A percentile compares a stretch with the other conserved stretches of the same genome.
These are phyloP conservation scores for Poeciliopsis retropinna DNA, from an alignment of 2,113 vertebrate genomes.

Conservation along the genomic window DNA sequence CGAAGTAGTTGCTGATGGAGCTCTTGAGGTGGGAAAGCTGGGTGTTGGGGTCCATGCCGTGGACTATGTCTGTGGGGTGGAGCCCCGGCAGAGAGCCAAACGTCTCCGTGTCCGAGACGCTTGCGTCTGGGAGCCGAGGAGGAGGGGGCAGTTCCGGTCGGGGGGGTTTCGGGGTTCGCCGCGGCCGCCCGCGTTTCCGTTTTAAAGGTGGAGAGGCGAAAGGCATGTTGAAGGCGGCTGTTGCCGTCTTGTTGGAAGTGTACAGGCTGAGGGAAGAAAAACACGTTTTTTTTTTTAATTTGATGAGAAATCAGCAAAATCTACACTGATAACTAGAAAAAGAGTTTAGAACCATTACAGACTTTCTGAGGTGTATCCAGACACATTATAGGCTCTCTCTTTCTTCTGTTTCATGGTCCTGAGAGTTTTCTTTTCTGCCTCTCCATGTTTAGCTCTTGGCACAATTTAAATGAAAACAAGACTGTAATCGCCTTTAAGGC, in stretches of 20 bases:
- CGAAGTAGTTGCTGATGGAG: conserved; percentile 98
- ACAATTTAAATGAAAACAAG: too few relatives aligned
- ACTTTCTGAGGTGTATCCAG: too few relatives aligned
- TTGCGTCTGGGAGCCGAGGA: conserved; percentile 81
- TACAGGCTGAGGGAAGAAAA: conserved; percentile 69
- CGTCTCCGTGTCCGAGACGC: conserved; percentile 78
- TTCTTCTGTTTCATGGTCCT: too few relatives aligned
- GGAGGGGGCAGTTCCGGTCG: conserved; percentile 87
- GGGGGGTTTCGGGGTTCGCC: conserved; percentile 88
- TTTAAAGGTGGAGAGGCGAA: conserved; percentile 86
- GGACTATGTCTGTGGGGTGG: conserved; percentile 90
- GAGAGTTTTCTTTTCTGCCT: too few relatives aligned
- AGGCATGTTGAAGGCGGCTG: conserved; percentile 87
- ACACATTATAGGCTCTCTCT: too few relatives aligned
- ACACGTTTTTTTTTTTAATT: not conserved
- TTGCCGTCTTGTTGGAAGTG: conserved; percentile 87
- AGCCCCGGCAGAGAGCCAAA: conserved; percentile 87
- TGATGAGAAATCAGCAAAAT: not conserved
- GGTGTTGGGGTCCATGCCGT: conserved; percentile 91
- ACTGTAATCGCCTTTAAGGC: too few relatives aligned
- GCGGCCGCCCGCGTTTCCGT: conserved; percentile 89
- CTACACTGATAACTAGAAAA: too few relatives aligned
- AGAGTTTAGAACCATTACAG: too few relatives aligned
- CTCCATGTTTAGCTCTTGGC: too few relatives aligned
- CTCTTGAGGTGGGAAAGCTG: conserved; percentile 96